Evolutionary conservation across 2,888 invertebrate species (phyloP).

Genomic region (Germaria angustata): DNA sequence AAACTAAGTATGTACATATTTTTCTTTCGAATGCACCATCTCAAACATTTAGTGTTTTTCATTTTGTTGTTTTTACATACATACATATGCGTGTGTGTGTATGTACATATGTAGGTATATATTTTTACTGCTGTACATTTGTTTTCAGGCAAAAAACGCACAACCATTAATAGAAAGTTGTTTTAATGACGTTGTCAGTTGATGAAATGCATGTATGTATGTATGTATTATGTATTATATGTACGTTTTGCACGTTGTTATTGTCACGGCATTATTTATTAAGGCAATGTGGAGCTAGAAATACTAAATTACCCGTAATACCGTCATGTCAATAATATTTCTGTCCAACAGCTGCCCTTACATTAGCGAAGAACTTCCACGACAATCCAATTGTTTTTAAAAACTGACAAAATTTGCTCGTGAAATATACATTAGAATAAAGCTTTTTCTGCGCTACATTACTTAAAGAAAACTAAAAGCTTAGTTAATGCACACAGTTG

Average conservation of each 20-base stretch:
- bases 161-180: slow-evolving; percentile 6
- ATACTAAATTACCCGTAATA: not conserved
- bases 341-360: no score
- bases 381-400: not conserved
- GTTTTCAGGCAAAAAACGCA: slow-evolving; percentile 40
- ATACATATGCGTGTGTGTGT: not conserved
- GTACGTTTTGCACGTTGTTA: no score
- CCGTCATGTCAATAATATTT: not conserved
- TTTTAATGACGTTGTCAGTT: slow-evolving; percentile 35
- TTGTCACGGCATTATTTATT: not conserved
- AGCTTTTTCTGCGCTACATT: not conserved
- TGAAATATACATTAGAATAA: slow-evolving; percentile 10
- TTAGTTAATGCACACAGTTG: slow-evolving; percentile 45
- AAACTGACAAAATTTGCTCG: slow-evolving; percentile 28
- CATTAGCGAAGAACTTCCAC: not conserved
- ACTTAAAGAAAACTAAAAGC: slow-evolving; percentile 19
- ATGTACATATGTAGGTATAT: not conserved
- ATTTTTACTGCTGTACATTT: slow-evolving; percentile 26
- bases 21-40: no score
- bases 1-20: no score
- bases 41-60: no score
- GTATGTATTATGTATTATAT: no score
- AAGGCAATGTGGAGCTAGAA: not conserved
- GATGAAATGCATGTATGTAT: no score
- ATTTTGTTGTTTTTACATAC: no score